These are phyloP conservation scores for Procambarus virginalis DNA, from an alignment of 1,140 invertebrate genomes.

Conservation along the genomic window DNA sequence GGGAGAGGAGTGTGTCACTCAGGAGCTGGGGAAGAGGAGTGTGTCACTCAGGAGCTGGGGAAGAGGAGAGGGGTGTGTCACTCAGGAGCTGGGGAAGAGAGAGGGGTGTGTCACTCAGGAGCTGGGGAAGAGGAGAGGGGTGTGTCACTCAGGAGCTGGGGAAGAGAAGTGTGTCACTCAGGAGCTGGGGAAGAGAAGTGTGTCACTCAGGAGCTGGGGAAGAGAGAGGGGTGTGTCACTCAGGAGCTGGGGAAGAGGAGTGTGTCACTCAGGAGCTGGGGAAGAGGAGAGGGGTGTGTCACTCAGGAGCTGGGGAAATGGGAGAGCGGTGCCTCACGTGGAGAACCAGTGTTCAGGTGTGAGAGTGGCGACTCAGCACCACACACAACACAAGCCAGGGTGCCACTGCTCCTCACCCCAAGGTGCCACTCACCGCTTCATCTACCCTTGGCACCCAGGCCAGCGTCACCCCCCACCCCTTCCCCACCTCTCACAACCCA, in stretches of 20 bases:
- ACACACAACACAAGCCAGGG: background rate
- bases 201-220: too few relatives aligned
- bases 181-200: background rate
- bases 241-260: too few relatives aligned
- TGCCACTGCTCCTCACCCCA: background rate
- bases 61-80: too few relatives aligned
- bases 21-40: background rate
- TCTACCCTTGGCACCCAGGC: background rate
- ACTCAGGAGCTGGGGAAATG: background rate
- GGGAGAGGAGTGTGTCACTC: too few relatives aligned
- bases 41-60: background rate
- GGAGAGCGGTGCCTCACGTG: background rate
- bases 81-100: too few relatives aligned
- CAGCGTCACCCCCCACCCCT: too few relatives aligned
- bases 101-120: too few relatives aligned
- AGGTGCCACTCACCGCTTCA: background rate
- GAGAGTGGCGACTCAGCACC: background rate
- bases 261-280: too few relatives aligned
- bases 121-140: too few relatives aligned
- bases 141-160: background rate
- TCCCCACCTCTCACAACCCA: background rate
- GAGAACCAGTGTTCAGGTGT: background rate
- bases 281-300: too few relatives aligned
- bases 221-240: too few relatives aligned
- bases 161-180: too few relatives aligned